Conservation (phyloP, 2,113 vertebrate genomes). For the Mustelus asterias region DNA sequence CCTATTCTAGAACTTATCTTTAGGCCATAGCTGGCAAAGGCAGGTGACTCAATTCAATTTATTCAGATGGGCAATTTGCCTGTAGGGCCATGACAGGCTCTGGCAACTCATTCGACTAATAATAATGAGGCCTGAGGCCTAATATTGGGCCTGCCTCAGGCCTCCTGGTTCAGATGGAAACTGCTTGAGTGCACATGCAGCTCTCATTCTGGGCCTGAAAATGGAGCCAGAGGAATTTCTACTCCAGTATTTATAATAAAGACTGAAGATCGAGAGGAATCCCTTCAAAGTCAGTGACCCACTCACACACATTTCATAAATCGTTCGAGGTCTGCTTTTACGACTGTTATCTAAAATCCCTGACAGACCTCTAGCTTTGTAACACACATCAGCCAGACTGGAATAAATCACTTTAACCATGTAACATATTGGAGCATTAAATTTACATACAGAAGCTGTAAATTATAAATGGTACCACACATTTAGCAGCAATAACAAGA, state of each 20-base stretch:
- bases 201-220: neutral
- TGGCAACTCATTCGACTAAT: neutral
- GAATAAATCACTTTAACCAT: neutral
- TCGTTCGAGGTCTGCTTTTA: neutral
- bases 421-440: slow-evolving; percentile 10
- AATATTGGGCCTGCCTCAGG: neutral
- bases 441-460: neutral
- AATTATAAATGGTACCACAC: slow-evolving; percentile 2
- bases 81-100: neutral
- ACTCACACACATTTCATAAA: neutral
- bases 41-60: neutral
- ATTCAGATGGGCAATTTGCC: neutral
- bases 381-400: neutral
- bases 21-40: neutral
- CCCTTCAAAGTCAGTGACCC: neutral
- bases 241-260: neutral
- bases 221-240: neutral
- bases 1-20: neutral
- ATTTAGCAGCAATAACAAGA: neutral
- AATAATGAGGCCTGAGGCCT: neutral
- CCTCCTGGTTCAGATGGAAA: neutral
- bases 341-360: neutral
- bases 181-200: neutral
- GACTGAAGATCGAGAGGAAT: neutral
- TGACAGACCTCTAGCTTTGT: neutral